Evolutionary conservation across 1,140 invertebrate species (phyloP).

Genomic region (Zaprionus vittiger): DNA sequence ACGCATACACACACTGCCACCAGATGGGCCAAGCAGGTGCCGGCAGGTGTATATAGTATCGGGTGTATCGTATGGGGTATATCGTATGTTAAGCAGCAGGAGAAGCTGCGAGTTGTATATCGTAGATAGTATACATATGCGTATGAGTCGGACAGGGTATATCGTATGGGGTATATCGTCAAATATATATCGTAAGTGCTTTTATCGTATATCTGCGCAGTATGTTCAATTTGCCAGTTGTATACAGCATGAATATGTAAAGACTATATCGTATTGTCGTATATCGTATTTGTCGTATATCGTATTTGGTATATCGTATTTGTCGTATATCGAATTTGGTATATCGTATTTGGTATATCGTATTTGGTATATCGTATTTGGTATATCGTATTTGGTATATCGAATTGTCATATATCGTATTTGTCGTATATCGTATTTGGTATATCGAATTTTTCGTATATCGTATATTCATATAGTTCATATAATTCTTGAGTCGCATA

Average conservation of each 20-base stretch:
- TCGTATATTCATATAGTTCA: not conserved
- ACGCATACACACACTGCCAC: not conserved
- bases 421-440: too few species aligned
- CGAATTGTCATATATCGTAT: too few species aligned
- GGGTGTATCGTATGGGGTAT: not conserved
- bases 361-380: too few species aligned
- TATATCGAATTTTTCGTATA: not conserved
- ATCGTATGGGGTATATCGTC: not conserved
- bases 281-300: too few species aligned
- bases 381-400: too few species aligned
- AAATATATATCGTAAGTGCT: too few species aligned
- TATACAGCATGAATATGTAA: too few species aligned
- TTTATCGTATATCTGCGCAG: not conserved
- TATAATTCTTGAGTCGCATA: too few species aligned
- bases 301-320: not conserved
- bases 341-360: too few species aligned
- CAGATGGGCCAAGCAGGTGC: slow-evolving; percentile 1
- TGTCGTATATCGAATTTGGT: too few species aligned
- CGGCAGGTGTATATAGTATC: not conserved
- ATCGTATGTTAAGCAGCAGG: not conserved
- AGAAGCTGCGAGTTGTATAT: not conserved
- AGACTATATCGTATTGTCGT: too few species aligned
- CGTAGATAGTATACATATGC: not conserved
- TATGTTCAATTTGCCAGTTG: not conserved
- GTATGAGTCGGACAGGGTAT: too few species aligned